These are phyloP conservation scores for Zaprionus africanus DNA, from an alignment of 1,140 invertebrate species.

Conservation along the genomic window DNA sequence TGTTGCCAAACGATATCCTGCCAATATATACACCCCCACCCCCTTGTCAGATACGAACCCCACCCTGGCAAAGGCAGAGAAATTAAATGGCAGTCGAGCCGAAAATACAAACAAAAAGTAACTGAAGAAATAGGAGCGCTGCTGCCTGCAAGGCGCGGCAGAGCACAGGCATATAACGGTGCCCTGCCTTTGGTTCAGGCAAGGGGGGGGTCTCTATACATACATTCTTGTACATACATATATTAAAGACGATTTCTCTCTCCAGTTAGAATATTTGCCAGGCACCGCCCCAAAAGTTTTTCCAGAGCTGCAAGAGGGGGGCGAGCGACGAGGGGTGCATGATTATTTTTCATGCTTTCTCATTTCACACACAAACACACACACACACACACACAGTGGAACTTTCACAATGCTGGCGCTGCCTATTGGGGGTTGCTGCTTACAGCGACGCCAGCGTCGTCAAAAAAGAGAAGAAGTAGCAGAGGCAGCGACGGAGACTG, in stretches of 20 bases:
- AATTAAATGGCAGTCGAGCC: constrained; percentile 54
- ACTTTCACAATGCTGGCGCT: constrained; percentile 67
- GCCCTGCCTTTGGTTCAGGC: background rate
- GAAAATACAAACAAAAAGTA: constrained; percentile 62
- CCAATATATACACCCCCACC: constrained; percentile 38
- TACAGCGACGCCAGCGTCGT: constrained; percentile 28
- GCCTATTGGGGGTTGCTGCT: constrained; percentile 63
- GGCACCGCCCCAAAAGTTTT: constrained; percentile 75
- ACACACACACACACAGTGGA: constrained; percentile 38
- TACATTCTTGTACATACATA: constrained; percentile 26
- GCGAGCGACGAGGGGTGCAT: constrained; percentile 25
- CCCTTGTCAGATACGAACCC: background rate
- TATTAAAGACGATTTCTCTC: constrained; percentile 53
- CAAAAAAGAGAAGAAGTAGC: constrained; percentile 24
- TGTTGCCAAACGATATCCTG: constrained; percentile 60
- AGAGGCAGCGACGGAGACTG: constrained; percentile 12
- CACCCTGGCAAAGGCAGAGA: constrained; percentile 15
- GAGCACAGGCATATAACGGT: constrained; percentile 27
- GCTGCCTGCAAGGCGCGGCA: constrained; percentile 45
- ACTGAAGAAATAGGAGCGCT: constrained; percentile 42
- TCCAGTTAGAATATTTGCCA: constrained; percentile 70
- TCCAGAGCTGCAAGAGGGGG: constrained; percentile 5
- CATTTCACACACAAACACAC: constrained; percentile 51
- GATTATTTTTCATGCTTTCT: constrained; percentile 80
- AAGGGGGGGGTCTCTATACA: background rate